phyloP scores from a whole-genome alignment of 53 echinoderm and acorn worm species.

The Luidia sarsii region DNA sequence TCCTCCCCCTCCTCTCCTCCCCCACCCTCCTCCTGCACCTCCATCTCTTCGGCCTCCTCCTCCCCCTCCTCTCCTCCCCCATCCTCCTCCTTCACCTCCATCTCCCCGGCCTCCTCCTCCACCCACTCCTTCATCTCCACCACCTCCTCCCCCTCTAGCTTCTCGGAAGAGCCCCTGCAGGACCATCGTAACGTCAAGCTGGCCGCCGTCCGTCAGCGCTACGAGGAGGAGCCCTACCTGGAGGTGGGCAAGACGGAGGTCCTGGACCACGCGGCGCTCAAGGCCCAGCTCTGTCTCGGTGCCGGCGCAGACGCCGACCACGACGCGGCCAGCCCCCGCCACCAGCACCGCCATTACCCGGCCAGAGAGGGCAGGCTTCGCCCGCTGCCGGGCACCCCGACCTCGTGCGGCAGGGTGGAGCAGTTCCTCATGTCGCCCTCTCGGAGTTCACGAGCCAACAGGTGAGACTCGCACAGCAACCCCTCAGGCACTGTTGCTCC shows the following conservation, averaged over 20 bases:
- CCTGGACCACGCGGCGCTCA: constrained; percentile 51
- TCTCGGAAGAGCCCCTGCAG: constrained; percentile 66
- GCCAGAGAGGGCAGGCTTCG: constrained; percentile 18
- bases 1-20: no score
- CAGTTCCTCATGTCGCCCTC: constrained; percentile 86
- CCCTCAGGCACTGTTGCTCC: no score
- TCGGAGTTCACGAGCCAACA: constrained; percentile 70
- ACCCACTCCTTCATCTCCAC: background rate
- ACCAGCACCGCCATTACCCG: no score
- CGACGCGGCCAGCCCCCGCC: no score
- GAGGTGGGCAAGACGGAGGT: constrained; percentile 66
- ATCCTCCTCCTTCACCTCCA: no score
- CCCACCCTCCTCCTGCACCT: no score
- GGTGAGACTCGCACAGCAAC: no score
- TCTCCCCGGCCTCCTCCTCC: no score
- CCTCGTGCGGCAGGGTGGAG: constrained; percentile 66
- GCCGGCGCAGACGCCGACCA: no score
- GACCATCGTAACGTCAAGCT: constrained; percentile 92
- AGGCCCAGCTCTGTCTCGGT: constrained; percentile 68
- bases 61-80: no score
- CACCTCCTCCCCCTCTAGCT: constrained; percentile 61
- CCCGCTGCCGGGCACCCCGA: constrained; percentile 47
- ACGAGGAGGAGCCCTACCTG: constrained; percentile 53
- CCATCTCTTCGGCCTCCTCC: no score
- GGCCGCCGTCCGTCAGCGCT: constrained; percentile 87